Evolutionary conservation across 2,113 vertebrate species (phyloP), one percentile per base, ranked within the genome.

Genomic region (Muntiacus reevesi): DNA sequence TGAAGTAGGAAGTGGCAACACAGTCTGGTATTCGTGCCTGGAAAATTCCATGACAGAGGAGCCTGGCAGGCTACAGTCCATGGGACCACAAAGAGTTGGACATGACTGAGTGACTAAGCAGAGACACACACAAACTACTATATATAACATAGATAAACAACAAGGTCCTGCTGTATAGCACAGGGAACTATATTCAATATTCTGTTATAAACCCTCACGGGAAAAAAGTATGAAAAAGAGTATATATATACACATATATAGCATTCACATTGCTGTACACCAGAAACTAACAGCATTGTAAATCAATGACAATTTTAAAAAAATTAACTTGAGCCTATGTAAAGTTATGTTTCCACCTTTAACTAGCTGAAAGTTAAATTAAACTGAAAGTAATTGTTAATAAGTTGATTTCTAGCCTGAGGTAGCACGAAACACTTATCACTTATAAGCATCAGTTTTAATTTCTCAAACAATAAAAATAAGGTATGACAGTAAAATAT

Each of bases 391-490:
- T 85, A 16, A 81, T 7, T 64, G 74, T 17, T 57, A 57, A 76
- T 33, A 88, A 28, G 13, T 60, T 50, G 4, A 90, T 78, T 78
- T 97, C 83, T 83, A 11, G 74, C 82, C 36, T 88, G 47, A 81
- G 16, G 25, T 52, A 74, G 45, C n/a, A 74, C 11, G 59, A 92
- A 95, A 87, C 21, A 57, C 13, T 50, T 60, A 60, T 45, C 83
- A 12, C 27, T 21, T 36, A 25, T 67, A 55, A 82, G 25, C 21
- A 47, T 74, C 60, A 71, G 40, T 82, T 92, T 94, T 85, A 76
- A 94, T 88, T 90, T 78, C 78, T 95, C 79, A 67, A 98, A 67
- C n/a, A 92, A 45, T 87, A 93, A 74, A 50, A 94, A 45, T 33
- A 92, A 95, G 19, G 12, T 54, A 92, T 3, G 1, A 30, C 6